Base-by-base conservation (phyloP, 2,113 vertebrate species). In the Diphyllodes magnificus region DNA sequence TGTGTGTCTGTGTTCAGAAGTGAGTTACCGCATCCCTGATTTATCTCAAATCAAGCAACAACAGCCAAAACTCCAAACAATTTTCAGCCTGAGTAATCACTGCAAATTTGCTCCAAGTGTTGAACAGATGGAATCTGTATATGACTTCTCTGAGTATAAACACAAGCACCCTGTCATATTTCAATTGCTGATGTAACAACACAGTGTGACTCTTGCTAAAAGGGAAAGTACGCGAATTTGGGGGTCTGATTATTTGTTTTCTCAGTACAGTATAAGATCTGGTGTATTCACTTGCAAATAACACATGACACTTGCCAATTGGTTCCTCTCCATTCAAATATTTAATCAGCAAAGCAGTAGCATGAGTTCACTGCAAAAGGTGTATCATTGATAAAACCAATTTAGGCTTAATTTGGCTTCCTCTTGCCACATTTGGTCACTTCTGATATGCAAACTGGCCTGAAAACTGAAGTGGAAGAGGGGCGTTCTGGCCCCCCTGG, bases 51-150 rank as follows among this genome's bases (percentile, higher is more conserved):
- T 68, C 90, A 84, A 94, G 76, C 53, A 89, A 73, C n/a, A 75
- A 76, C 90, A 96, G 90, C 95, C 72, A 82, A 91, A 97, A 93
- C 83, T 94, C 83, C 78, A 97, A 94, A 96, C 90, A 96, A 91
- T 97, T 96, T 96, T 94, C 92, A 97, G 94, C 91, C 84, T 89
- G 86, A 96, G 86, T 91, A 93, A 94, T 96, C 83, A 31, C 73
- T 86, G 51, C 71, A 88, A 94, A 94, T 97, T 96, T 88, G 44
- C 71, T 97, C 83, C 96, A 96, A 92, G 89, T 94, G 95, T 87
- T 86, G 92, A 97, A 95, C 96, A 98, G 95, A 97, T 97, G 96
- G 96, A 83, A 83, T 88, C 69, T 82, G 83, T 92, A 83, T 85
- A 60, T 76, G 88, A 95, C 69, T 95, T 96, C 92, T 91, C 94